Evolutionary conservation across 2,888 invertebrate genomes (phyloP).

Genomic region (Rhagonycha fulva): DNA sequence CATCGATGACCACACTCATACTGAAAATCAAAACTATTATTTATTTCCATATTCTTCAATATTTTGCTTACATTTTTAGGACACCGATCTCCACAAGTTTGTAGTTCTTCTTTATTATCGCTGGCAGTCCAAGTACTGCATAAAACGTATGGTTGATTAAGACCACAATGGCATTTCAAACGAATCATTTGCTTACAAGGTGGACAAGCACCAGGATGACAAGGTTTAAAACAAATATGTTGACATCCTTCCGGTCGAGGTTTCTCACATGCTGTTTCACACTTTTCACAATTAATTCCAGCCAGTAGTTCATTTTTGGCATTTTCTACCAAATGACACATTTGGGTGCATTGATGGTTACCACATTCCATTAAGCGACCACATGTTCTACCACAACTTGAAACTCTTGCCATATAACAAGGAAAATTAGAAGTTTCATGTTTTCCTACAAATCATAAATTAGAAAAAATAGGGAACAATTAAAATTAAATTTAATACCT

Average conservation of each 20-base stretch:
- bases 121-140: conserved; percentile 70
- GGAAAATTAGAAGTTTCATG: conserved; percentile 72
- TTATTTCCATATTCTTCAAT: not conserved
- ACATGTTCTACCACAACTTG: conserved; percentile 82
- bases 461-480: not conserved
- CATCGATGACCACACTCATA: conserved; percentile 86
- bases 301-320: conserved; percentile 47
- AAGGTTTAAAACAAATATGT: conserved; percentile 72
- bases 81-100: conserved; percentile 81
- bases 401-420: conserved; percentile 70
- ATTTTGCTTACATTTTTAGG: conserved; percentile 70
- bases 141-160: conserved; percentile 73
- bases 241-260: conserved; percentile 73
- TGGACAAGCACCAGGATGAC: conserved; percentile 76
- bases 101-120: conserved; percentile 53
- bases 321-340: conserved; percentile 72
- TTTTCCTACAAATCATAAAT: conserved; percentile 57
- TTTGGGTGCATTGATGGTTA: conserved; percentile 73
- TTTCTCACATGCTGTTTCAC: conserved; percentile 64
- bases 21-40: conserved; percentile 54
- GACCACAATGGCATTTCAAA: conserved; percentile 80
- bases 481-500: conserved; percentile 39
- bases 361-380: conserved; percentile 72
- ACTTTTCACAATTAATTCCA: conserved; percentile 61
- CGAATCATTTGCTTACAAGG: conserved; percentile 74